Evolutionary conservation across 1,140 invertebrate species (phyloP).

Genomic region (Protaetia brevitarsis): DNA sequence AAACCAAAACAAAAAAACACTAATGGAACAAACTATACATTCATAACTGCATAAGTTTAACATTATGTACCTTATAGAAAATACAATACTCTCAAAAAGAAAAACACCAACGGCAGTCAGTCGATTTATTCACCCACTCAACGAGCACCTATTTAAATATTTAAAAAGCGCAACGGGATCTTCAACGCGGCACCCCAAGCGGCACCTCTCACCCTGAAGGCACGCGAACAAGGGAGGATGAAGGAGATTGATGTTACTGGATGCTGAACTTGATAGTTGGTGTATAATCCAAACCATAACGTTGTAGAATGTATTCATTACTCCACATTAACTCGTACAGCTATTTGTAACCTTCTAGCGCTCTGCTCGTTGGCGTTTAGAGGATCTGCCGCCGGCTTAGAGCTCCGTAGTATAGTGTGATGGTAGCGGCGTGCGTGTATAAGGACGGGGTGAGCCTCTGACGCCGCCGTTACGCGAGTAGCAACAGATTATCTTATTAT

Average conservation of each 20-base stretch:
- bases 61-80: too few species aligned
- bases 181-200: background rate
- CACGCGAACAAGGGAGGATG: constrained; percentile 25
- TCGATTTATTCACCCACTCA: background rate
- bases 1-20: too few species aligned
- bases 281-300: constrained; percentile 49
- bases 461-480: background rate
- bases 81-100: too few species aligned
- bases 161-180: constrained; percentile 9
- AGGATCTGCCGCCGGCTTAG: background rate
- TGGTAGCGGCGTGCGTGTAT: background rate
- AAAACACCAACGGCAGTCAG: too few species aligned
- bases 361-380: background rate
- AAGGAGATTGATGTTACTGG: constrained; percentile 43
- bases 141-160: constrained; percentile 12
- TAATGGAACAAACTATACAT: too few species aligned
- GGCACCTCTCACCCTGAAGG: background rate
- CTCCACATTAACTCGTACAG: constrained; percentile 45
- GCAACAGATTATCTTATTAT: constrained; percentile 27
- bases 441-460: too few species aligned
- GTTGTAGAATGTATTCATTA: constrained; percentile 49
- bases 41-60: too few species aligned
- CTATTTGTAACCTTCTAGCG: constrained; percentile 41
- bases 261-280: constrained; percentile 46
- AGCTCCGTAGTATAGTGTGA: background rate